These are phyloP conservation scores for Microctenopoma steveboyesi DNA, from an alignment of 2,797 vertebrate genomes.

Conservation along the genomic window DNA sequence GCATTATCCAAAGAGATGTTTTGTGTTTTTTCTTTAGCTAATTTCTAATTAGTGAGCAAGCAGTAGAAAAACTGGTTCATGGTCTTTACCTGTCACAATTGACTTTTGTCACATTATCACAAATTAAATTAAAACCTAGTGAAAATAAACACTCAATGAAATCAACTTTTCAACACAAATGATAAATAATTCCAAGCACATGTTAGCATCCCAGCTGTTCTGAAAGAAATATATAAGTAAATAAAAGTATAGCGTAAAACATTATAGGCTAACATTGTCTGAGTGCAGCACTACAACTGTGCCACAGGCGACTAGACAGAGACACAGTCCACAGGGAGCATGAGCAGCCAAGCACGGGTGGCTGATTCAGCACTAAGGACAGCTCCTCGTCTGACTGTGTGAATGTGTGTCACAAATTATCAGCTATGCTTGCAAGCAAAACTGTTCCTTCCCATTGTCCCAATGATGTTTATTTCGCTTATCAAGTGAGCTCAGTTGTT, in stretches of 20 bases:
- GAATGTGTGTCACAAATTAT: conserved; percentile 35
- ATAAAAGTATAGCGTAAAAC: conserved; percentile 8
- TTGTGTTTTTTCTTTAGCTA: neutral
- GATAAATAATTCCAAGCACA: neutral
- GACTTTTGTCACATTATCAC: too few species aligned
- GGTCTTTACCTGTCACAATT: too few species aligned
- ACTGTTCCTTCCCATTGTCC: conserved; percentile 19
- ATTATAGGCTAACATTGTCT: conserved; percentile 9
- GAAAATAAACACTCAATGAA: too few species aligned
- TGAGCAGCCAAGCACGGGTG: conserved; percentile 41
- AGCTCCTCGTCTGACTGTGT: conserved; percentile 51
- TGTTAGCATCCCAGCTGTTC: neutral
- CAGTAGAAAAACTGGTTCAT: neutral
- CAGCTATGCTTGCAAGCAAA: conserved; percentile 25
- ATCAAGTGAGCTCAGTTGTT: conserved; percentile 24
- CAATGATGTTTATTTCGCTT: conserved; percentile 23
- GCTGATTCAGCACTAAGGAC: conserved; percentile 78
- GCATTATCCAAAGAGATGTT: neutral
- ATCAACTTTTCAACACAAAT: neutral
- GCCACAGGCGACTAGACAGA: conserved; percentile 18
- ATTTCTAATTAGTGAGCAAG: neutral
- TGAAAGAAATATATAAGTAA: neutral
- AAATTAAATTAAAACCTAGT: too few species aligned
- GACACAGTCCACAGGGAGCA: conserved; percentile 35
- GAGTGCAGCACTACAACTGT: conserved; percentile 19